Conservation (phyloP, 2,113 vertebrate species). For the Pygoscelis antarcticus region DNA sequence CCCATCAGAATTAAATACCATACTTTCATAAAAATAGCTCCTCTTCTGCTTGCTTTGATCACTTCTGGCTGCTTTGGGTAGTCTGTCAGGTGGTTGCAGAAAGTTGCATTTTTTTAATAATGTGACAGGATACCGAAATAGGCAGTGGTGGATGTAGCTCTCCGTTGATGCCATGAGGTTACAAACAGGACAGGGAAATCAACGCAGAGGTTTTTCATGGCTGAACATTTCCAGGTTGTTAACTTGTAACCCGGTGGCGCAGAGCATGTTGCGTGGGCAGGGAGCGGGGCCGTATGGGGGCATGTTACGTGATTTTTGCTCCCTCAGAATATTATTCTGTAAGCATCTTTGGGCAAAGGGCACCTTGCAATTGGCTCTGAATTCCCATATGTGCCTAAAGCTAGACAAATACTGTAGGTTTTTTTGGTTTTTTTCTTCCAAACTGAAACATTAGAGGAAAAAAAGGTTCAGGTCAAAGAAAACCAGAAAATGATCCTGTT, state of each 20-base stretch:
- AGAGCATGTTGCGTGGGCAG: background rate
- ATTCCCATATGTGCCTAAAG: background rate
- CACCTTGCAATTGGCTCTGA: background rate
- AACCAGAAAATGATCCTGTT: background rate
- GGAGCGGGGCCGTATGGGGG: rapidly evolving
- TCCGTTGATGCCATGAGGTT: background rate
- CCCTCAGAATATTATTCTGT: background rate
- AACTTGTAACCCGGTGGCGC: background rate
- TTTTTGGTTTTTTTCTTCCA: background rate
- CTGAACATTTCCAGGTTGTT: background rate
- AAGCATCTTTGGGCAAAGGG: background rate
- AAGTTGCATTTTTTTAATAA: background rate
- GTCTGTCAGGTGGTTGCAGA: background rate
- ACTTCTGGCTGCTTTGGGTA: background rate
- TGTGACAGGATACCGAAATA: background rate
- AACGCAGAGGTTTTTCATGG: background rate
- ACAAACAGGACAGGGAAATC: background rate
- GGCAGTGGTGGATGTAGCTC: background rate
- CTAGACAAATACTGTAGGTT: background rate
- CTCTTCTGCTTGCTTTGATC: background rate
- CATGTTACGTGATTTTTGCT: background rate
- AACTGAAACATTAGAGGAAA: background rate
- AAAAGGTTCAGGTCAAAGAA: background rate
- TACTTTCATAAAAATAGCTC: background rate
- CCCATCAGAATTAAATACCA: background rate